phyloP scores from a whole-genome alignment of 2,888 invertebrate genomes.

The Chrysomela aeneicollis region DNA sequence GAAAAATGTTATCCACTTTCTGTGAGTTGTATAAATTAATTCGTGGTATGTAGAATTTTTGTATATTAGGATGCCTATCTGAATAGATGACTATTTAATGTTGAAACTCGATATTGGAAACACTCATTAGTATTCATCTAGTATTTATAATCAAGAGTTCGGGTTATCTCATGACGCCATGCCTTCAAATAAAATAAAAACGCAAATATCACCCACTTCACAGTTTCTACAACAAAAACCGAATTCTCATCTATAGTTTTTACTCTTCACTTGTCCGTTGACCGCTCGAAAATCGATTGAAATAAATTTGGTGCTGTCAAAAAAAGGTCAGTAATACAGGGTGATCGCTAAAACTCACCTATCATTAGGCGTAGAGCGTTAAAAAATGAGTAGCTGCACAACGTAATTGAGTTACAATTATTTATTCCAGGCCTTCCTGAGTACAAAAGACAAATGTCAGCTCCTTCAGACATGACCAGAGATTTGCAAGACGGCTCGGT shows the following conservation, averaged over 20 bases:
- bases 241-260: neutral
- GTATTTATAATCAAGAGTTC: neutral
- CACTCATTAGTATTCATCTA: neutral
- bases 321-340: neutral
- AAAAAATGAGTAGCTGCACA: too few species aligned
- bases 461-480: constrained; percentile 60
- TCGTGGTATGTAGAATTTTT: too few species aligned
- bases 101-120: neutral
- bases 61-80: too few species aligned
- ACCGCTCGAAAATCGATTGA: neutral
- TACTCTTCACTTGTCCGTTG: neutral
- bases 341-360: too few species aligned
- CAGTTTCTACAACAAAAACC: neutral
- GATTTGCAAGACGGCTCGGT: constrained; percentile 71
- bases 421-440: constrained; percentile 46
- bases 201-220: neutral
- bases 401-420: neutral
- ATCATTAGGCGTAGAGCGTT: too few species aligned
- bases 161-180: neutral
- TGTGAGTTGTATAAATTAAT: too few species aligned
- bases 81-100: too few species aligned
- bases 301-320: neutral
- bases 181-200: neutral
- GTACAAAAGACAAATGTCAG: constrained; percentile 58
- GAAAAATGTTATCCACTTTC: too few species aligned